Evolutionary conservation across 2,797 vertebrate genomes (phyloP).

Genomic region (Premnoplex brunnescens): DNA sequence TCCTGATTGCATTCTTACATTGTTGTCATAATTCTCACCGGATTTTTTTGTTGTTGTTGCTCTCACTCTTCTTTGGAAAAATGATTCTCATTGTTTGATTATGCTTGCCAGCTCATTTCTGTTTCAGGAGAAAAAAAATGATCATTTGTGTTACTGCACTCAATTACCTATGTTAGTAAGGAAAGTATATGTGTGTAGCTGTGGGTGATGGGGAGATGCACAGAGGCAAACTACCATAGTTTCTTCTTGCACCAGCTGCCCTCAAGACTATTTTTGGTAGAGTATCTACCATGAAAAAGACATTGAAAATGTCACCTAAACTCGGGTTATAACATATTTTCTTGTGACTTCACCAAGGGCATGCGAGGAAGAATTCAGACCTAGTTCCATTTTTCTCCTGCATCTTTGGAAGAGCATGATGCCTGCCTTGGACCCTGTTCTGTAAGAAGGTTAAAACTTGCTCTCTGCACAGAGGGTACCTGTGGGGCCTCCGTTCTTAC

Average conservation of each 20-base stretch:
- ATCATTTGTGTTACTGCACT: background rate
- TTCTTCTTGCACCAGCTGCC: background rate
- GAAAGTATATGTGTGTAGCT: background rate
- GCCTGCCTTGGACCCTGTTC: background rate
- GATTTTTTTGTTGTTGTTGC: background rate
- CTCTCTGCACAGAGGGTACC: background rate
- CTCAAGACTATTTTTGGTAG: background rate
- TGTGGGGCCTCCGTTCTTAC: background rate
- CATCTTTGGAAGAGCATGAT: background rate
- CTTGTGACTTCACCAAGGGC: background rate
- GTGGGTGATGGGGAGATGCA: background rate
- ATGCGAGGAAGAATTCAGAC: background rate
- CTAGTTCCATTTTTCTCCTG: background rate
- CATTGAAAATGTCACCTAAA: background rate
- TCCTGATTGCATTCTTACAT: conserved; percentile 22
- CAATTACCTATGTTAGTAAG: background rate
- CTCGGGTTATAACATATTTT: background rate
- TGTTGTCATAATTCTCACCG: background rate
- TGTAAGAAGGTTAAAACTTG: background rate
- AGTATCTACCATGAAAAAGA: background rate
- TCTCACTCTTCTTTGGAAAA: conserved; percentile 14
- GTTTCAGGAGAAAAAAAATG: background rate
- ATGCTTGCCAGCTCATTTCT: conserved; percentile 34
- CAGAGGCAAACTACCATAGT: background rate
- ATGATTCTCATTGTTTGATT: conserved; percentile 17